Base-by-base conservation (phyloP, 35 echinoderm and acorn worm species). In the Lytechinus variegatus region DNA sequence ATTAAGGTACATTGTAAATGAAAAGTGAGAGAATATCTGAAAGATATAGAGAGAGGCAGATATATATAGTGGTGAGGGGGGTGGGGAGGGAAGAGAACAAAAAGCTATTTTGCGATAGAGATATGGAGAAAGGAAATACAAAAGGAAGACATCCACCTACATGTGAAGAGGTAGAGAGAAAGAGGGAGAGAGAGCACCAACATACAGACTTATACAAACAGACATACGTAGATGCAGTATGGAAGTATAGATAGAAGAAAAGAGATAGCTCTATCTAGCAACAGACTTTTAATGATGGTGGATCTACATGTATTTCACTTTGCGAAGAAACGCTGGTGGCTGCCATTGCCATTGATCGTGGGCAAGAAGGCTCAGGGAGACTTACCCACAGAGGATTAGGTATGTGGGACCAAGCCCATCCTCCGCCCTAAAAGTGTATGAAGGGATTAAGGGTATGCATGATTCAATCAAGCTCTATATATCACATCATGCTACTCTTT, bases 341-440 rank as follows among this genome's bases (percentile, higher is more conserved):
- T 71, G 16, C 21, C 19, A 71, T 71, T 14, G 61, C 19, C 61
- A 5, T 71, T 71, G 61, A 71, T 19, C 61, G 61, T 71, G 61
- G 61, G 61, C 61, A 71, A 71, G 61, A 19, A 21, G 61, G 61
- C 61, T 71, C 61, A 71, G 61, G 61, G 61, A 71, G 87, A 9
- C 29, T 53, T 89, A 53, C 87, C 87, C 87, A 89, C 87, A 27
- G 9, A 29, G 52, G 87, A 89, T 89, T 89, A 89, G 87, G 28
- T 89, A 89, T 89, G 27, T 89, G 27, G 87, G 87, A 89, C 87
- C 87, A 27, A 89, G 87, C 87, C 87, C 87, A 51, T 89, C 87
- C 87, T 89, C 21, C 52, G 87, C 87, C 88, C 88, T 52, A 11
- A 90, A 33, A 52, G 88, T 54, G 88, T 9, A 52, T 90, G 21